Evolutionary conservation across 2,888 invertebrate genomes (phyloP).

Genomic region (Achlya flavicornis): DNA sequence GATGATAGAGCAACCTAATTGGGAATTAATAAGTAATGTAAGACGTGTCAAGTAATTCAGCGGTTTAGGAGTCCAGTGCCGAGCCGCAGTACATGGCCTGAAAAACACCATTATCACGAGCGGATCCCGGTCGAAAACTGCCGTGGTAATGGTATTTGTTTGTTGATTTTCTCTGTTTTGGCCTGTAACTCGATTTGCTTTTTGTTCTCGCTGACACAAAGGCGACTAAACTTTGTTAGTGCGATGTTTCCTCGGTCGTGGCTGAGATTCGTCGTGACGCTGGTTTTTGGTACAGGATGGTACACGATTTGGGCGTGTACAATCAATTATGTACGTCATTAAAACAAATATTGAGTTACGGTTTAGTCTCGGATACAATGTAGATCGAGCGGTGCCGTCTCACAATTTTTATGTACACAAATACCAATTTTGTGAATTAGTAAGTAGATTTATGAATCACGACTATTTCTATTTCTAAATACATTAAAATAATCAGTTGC

Average conservation of each 20-base stretch:
- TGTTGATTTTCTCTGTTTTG: constrained; percentile 82
- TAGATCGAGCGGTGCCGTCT: constrained; percentile 6
- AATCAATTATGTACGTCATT: constrained; percentile 77
- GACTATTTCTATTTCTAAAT: background rate
- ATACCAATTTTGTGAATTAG: constrained; percentile 6
- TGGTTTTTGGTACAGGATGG: constrained; percentile 48
- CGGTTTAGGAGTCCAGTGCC: constrained; percentile 22
- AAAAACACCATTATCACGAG: constrained; percentile 79
- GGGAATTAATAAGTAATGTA: constrained; percentile 40
- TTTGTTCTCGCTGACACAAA: constrained; percentile 71
- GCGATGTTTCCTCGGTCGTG: constrained; percentile 50
- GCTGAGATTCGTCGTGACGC: constrained; percentile 63
- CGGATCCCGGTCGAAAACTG: constrained; percentile 75
- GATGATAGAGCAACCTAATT: background rate
- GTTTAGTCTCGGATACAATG: constrained; percentile 54
- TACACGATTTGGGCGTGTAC: constrained; percentile 60
- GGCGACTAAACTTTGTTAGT: constrained; percentile 79
- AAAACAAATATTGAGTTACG: constrained; percentile 80
- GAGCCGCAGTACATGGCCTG: constrained; percentile 38
- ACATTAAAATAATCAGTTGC: background rate
- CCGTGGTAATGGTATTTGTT: constrained; percentile 81
- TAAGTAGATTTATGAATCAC: constrained; percentile 1
- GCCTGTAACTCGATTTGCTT: constrained; percentile 82
- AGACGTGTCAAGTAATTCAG: background rate
- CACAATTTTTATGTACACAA: constrained; percentile 1